Conservation (phyloP, 2,797 vertebrate genomes). For the Xiphophorus birchmanni region DNA sequence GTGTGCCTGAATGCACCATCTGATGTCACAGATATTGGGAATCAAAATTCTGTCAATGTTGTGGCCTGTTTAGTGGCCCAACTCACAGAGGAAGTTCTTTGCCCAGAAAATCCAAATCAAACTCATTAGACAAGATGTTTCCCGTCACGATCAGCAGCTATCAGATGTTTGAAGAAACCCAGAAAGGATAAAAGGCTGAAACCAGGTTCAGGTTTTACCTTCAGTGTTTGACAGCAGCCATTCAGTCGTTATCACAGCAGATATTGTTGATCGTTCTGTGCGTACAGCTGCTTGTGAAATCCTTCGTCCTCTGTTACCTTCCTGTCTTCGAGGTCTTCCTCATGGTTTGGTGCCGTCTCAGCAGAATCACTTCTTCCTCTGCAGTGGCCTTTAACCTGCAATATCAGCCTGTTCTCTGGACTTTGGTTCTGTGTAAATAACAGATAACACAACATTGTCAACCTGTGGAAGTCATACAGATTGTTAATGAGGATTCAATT, state of each 20-base stretch:
- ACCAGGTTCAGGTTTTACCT: constrained; percentile 4
- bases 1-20: not conserved
- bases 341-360: constrained; percentile 19
- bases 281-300: constrained; percentile 7
- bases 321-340: not conserved
- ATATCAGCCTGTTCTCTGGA: constrained; percentile 48
- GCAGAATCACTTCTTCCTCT: constrained; percentile 42
- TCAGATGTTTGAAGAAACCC: not conserved
- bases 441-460: constrained; percentile 13
- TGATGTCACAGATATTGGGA: not conserved
- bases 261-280: not conserved
- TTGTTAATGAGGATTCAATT: not conserved
- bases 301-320: constrained; percentile 25
- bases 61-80: not conserved
- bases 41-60: not conserved
- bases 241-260: not conserved
- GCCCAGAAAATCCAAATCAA: not conserved
- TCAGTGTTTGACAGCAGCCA: not conserved
- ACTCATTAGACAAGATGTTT: not conserved
- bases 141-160: not conserved
- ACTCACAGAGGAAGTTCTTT: not conserved
- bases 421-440: constrained; percentile 56
- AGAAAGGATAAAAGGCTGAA: not conserved
- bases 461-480: not conserved
- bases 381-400: constrained; percentile 32